Evolutionary conservation across 1,140 invertebrate genomes (phyloP).

Genomic region (Drosophila fuyamai): DNA sequence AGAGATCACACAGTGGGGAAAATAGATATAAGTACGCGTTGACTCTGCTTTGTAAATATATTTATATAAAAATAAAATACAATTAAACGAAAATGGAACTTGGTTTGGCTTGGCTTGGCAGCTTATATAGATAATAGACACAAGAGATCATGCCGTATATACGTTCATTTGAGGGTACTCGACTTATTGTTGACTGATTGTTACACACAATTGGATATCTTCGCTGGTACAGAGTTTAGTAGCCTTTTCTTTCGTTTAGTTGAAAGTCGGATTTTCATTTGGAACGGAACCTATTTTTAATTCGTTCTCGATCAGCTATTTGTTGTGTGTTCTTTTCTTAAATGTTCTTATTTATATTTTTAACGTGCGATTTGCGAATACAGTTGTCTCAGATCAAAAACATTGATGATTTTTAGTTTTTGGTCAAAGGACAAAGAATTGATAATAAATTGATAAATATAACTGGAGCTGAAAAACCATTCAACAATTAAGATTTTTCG

Average conservation of each 20-base stretch:
- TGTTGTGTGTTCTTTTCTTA: slow-evolving; percentile 19
- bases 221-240: slow-evolving; percentile 39
- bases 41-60: slow-evolving; percentile 24
- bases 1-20: slow-evolving; percentile 54
- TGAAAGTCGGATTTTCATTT: slow-evolving; percentile 2
- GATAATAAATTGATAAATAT: no score
- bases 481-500: no score
- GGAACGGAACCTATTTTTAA: slow-evolving; percentile 4
- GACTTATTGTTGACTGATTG: slow-evolving; percentile 51
- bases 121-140: slow-evolving; percentile 15
- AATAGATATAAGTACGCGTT: slow-evolving; percentile 8
- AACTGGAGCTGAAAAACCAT: no score
- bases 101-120: slow-evolving; percentile 6
- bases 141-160: slow-evolving; percentile 17
- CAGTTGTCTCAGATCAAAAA: slow-evolving; percentile 5
- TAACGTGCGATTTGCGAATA: slow-evolving; percentile 10
- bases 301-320: slow-evolving; percentile 1
- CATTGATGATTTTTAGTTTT: neutral
- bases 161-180: slow-evolving; percentile 20
- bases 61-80: slow-evolving; percentile 42
- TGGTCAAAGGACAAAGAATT: no score
- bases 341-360: slow-evolving; percentile 9
- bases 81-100: slow-evolving; percentile 26
- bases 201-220: slow-evolving; percentile 34
- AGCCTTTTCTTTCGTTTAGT: slow-evolving; percentile 6